A percentile compares a stretch with the other conserved stretches of the same genome.
These are phyloP conservation scores for Megaceryle maxima DNA, from an alignment of 2,113 vertebrate species.

Conservation along the genomic window DNA sequence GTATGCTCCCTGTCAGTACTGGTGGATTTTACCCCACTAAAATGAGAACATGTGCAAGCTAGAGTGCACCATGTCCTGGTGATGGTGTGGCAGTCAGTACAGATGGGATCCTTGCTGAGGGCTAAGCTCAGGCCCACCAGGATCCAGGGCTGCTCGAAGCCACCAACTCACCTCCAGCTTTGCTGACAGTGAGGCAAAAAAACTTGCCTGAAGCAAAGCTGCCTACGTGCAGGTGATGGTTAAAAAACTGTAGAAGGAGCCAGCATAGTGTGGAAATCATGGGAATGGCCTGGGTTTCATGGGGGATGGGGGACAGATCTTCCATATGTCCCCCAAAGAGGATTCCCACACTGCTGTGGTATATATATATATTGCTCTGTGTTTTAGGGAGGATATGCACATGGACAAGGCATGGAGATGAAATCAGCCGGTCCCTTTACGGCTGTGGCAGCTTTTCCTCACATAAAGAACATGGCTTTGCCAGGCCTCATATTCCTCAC, in stretches of 20 bases:
- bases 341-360: neutral
- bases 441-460: neutral
- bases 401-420: neutral
- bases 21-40: neutral
- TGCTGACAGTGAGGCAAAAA: neutral
- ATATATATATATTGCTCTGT: neutral
- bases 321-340: neutral
- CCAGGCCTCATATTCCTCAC: neutral
- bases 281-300: neutral
- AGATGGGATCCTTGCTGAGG: neutral
- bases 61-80: neutral
- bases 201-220: neutral
- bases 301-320: neutral
- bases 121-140: neutral
- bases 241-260: neutral
- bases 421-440: neutral
- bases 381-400: neutral
- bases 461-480: neutral
- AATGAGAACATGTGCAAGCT: rapidly evolving
- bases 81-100: neutral
- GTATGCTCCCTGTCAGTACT: neutral
- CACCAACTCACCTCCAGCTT: neutral
- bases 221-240: neutral
- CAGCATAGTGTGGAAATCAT: neutral
- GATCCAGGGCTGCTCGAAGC: neutral